Percentiles rank a stretch among this genome's conserved stretches.
Evolutionary conservation across 2,797 vertebrate species (phyloP).

Genomic region (Tokudaia muenninki): DNA sequence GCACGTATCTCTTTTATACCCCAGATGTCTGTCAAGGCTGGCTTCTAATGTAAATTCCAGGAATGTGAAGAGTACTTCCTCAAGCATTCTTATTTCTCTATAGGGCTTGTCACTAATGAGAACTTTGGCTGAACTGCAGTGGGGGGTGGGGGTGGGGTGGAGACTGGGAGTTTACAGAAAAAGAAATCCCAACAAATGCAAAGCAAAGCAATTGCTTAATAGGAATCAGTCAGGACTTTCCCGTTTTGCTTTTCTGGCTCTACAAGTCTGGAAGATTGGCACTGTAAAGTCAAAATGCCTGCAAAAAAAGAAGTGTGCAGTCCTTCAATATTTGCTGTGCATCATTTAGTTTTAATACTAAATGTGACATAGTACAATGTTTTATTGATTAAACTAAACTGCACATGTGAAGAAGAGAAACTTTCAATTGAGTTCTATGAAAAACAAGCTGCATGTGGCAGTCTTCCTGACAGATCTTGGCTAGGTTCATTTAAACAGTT

Average conservation of each 20-base stretch:
- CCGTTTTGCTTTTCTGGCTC: slow-evolving; percentile 49
- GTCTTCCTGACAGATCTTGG: slow-evolving; percentile 64
- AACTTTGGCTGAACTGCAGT: slow-evolving; percentile 61
- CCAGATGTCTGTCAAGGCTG: slow-evolving; percentile 80
- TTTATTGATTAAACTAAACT: slow-evolving; percentile 83
- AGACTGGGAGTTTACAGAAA: background rate
- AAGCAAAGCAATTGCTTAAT: slow-evolving; percentile 76
- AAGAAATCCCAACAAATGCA: slow-evolving; percentile 50
- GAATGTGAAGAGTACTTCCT: slow-evolving; percentile 46
- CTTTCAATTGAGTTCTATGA: slow-evolving; percentile 79
- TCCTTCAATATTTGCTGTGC: slow-evolving; percentile 78
- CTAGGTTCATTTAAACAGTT: slow-evolving; percentile 68
- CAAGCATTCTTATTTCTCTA: slow-evolving; percentile 59
- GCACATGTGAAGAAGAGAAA: slow-evolving; percentile 53
- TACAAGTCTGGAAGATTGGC: slow-evolving; percentile 63
- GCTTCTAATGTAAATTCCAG: slow-evolving; percentile 74
- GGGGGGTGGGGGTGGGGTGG: background rate
- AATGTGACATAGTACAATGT: slow-evolving; percentile 80
- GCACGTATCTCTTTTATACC: slow-evolving; percentile 79
- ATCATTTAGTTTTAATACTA: slow-evolving; percentile 85
- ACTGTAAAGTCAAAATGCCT: slow-evolving; percentile 60
- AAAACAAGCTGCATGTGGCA: slow-evolving; percentile 68
- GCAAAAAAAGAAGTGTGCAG: slow-evolving; percentile 34
- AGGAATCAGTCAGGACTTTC: slow-evolving; percentile 20
- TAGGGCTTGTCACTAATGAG: slow-evolving; percentile 70